phyloP scores from a whole-genome alignment of 2,888 invertebrate species.

The Didymodactylos carnosus region DNA sequence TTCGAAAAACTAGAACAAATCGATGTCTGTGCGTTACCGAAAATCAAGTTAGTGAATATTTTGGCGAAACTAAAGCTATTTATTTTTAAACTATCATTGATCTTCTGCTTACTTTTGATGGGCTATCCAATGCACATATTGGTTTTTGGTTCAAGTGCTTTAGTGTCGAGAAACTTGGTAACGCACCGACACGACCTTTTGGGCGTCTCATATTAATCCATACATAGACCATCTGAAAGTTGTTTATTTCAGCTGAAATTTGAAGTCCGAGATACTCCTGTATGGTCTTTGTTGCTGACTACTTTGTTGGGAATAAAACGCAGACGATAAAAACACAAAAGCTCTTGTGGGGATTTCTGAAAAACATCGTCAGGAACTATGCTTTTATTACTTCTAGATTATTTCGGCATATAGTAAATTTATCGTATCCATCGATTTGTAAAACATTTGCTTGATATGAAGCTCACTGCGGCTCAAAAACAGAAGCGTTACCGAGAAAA shows the following conservation, averaged over 20 bases:
- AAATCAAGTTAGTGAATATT: neutral
- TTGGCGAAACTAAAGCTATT: neutral
- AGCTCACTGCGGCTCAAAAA: neutral
- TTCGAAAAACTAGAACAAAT: neutral
- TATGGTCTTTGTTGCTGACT: neutral
- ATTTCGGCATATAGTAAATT: neutral
- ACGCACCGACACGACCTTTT: neutral
- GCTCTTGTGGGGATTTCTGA: neutral
- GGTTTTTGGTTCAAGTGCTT: neutral
- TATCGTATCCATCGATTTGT: neutral
- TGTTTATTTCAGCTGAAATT: neutral
- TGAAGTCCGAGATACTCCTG: neutral
- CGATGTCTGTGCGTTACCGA: neutral
- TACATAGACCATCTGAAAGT: neutral
- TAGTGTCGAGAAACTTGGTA: neutral
- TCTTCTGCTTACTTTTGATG: neutral
- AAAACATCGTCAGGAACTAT: neutral
- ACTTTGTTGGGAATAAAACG: neutral
- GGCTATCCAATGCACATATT: neutral
- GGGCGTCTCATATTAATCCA: neutral
- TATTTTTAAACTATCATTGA: neutral
- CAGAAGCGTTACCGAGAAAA: too few relatives aligned
- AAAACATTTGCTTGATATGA: neutral
- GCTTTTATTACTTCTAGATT: neutral
- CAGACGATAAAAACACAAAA: too few relatives aligned